Base-by-base conservation (phyloP, 2,888 invertebrate species). In the Liodrosophila aerea region DNA sequence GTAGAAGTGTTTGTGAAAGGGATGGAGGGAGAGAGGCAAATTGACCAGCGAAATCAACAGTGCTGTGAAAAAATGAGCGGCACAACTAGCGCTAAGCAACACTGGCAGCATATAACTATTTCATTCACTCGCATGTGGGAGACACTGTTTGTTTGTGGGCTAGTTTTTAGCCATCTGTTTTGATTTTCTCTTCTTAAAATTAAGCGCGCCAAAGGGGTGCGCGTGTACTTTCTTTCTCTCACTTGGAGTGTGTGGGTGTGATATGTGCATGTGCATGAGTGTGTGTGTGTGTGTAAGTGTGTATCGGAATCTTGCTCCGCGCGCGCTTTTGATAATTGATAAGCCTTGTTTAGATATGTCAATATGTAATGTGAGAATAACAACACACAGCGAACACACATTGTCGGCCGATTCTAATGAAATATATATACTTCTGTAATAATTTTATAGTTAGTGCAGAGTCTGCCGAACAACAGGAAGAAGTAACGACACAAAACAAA, bases 141-240 rank as follows among this genome's bases (percentile, higher is more conserved):
- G 63, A 40, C 53, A 61, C 45, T 69, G 50, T 74, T 60, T 72
- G 64, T 75, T 74, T 72, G 71, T 73, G 74, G 63, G 69, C 69
- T 73, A 63, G 70, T 73, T 70, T 73, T 70, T 69, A 53, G 70
- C 69, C 74, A 73, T 78, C 85, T 78, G 78, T 78, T 78, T 78
- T 78, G 78, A 73, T 78, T 78, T 78, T 83, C 84, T 80, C 81
- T 78, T 78, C 78, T 61, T 80, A 49, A 85, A 85, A 64, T 76
- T 78, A 78, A 85, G 86, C 78, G 78, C 78, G 78, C 78, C 65
- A 78, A 78, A 85, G 78, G 85, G 85, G 83, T 78, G 85, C 78
- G 80, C 80, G 78, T 85, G 86, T 80, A 83, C 85, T 85, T 78
- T 83, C 76, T 83, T 82, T 70, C 64, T 62, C 58, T 65, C 68